These are phyloP conservation scores for Antheraea assamensis DNA, from an alignment of 2,888 invertebrate genomes.

Conservation along the genomic window DNA sequence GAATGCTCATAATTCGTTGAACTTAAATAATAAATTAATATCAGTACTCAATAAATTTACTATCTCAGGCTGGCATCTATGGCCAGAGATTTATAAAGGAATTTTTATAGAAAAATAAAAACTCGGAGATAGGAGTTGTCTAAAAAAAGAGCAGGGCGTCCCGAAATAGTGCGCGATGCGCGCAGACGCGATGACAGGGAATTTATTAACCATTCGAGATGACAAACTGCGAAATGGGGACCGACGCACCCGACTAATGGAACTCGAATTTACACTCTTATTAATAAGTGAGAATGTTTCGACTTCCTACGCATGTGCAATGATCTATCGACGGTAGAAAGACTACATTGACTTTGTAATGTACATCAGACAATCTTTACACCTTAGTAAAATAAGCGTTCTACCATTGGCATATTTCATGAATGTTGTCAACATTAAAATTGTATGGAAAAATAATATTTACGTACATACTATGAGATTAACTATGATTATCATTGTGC, in stretches of 20 bases:
- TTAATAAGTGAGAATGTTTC: slow-evolving; percentile 8
- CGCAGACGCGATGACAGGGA: slow-evolving; percentile 69
- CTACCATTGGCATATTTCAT: not conserved
- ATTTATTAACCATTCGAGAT: slow-evolving; percentile 78
- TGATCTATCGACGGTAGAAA: not conserved
- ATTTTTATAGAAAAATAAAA: slow-evolving; percentile 24
- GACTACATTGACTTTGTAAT: no score
- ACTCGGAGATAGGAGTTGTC: slow-evolving; percentile 3
- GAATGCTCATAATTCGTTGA: slow-evolving; percentile 17
- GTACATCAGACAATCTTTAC: no score
- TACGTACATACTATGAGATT: no score
- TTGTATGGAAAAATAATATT: no score
- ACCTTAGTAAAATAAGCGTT: no score
- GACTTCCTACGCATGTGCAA: not conserved
- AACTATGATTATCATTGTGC: no score
- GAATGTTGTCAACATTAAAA: not conserved
- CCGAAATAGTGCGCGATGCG: slow-evolving; percentile 66
- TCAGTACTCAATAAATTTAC: slow-evolving; percentile 9
- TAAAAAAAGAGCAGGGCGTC: slow-evolving; percentile 24
- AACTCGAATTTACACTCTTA: slow-evolving; percentile 16
- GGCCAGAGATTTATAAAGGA: slow-evolving; percentile 32
- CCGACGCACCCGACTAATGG: slow-evolving; percentile 36
- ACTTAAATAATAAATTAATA: slow-evolving; percentile 18
- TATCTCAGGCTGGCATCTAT: slow-evolving; percentile 25
- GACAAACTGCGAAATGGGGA: slow-evolving; percentile 70